These are phyloP conservation scores for Acleris holmiana DNA, from an alignment of 2,888 invertebrate genomes.

Conservation along the genomic window DNA sequence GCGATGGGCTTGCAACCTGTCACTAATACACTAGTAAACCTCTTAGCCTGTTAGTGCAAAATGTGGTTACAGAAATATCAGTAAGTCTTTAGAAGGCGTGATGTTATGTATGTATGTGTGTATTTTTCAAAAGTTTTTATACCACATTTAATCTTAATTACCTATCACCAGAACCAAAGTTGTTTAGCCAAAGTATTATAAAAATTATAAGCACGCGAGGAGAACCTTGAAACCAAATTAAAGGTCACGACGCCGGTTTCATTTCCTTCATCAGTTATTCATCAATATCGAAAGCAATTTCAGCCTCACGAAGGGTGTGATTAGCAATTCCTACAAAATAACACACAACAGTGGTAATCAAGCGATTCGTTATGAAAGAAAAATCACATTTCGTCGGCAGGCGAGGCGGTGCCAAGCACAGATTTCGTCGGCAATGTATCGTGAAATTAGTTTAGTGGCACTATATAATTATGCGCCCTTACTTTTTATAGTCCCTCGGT, in stretches of 20 bases:
- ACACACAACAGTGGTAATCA: constrained; percentile 81
- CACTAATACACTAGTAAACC: too few relatives aligned
- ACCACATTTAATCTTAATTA: too few relatives aligned
- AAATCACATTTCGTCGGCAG: constrained; percentile 75
- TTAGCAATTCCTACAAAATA: constrained; percentile 80
- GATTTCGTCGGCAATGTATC: constrained; percentile 84
- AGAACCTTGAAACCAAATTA: constrained; percentile 52
- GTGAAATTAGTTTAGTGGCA: constrained; percentile 85
- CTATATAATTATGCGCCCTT: constrained; percentile 83
- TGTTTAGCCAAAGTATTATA: constrained; percentile 10
- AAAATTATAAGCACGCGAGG: constrained; percentile 39
- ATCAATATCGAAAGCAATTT: constrained; percentile 62
- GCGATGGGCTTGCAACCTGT: too few relatives aligned
- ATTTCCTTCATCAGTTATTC: constrained; percentile 62
- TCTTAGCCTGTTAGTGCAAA: too few relatives aligned
- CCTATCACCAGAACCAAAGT: not conserved
- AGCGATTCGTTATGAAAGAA: constrained; percentile 70
- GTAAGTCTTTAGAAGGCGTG: too few relatives aligned
- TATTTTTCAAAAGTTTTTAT: too few relatives aligned
- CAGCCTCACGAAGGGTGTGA: constrained; percentile 53
- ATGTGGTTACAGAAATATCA: too few relatives aligned
- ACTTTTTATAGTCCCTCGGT: constrained; percentile 75
- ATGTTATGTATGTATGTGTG: too few relatives aligned
- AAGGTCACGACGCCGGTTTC: constrained; percentile 59
- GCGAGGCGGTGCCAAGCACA: constrained; percentile 81